Base-by-base conservation (phyloP, 2,113 vertebrate genomes). In the Neopipo cinnamomea region DNA sequence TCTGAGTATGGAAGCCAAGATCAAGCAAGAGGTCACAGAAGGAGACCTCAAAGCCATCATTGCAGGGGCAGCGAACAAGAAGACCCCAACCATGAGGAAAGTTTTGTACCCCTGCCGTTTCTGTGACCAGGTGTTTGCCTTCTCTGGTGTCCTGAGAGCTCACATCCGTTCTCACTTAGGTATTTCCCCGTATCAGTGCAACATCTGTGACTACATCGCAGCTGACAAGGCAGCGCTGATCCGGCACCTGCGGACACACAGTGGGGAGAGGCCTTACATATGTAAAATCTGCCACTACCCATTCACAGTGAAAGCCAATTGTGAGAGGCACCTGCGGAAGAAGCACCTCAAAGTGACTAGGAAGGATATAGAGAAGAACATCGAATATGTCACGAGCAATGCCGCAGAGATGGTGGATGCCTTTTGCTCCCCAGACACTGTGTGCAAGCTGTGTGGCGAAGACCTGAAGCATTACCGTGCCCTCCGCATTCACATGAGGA, bases 211-310 rank as follows among this genome's bases (percentile, higher is more conserved):
- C 95, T 99, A 99, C 72, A 99, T 99, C 2, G 99, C 99, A 0
- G 99, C 99, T 0, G 99, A 99, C 98, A 99, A 99, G 90, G 99
- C 99, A 0, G 99, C 99, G 0, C 98, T 99, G 56, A 99, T 99
- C 96, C 98, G 99, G 8, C 99, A 99, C 97, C 96, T 99, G 96
- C 98, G 99, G 49, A 99, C 99, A 0, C 99, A 99, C 98, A 99
- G 99, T 0, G 99, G 99, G 8, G 99, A 99, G 97, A 98, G 99
- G 75, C 99, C 99, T 5, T 99, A 99, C 62, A 98, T 99, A 84
- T 99, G 99, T 96, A 99, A 99, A n/a, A 98, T 99, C 95, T 99
- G 99, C 97, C 99, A 99, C 95, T 99, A 99, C 91, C 99, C 99
- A 0, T 99, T 99, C 98, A 99, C 99, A 1, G 99, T 99, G 95